phyloP scores from a whole-genome alignment of 1,140 invertebrate species.

The Drosophila truncata region DNA sequence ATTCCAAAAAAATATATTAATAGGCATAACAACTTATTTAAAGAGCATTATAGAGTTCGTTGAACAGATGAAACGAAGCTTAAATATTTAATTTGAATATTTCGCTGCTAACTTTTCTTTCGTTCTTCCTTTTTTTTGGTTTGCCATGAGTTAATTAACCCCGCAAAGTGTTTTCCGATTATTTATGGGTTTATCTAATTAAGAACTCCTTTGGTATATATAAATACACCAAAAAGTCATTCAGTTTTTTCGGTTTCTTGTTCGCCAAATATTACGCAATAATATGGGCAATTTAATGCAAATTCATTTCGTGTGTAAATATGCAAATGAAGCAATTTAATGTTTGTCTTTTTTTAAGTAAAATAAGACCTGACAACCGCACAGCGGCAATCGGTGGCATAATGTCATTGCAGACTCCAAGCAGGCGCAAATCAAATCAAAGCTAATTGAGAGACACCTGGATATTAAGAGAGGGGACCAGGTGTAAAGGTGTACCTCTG shows the following conservation, averaged over 20 bases:
- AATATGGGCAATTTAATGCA: slow-evolving; percentile 41
- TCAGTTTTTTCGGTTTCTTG: slow-evolving; percentile 19
- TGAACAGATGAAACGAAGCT: slow-evolving; percentile 7
- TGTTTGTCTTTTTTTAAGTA: slow-evolving; percentile 18
- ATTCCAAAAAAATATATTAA: background rate
- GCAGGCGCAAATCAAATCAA: slow-evolving; percentile 55
- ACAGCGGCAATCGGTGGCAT: slow-evolving; percentile 31
- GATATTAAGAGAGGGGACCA: background rate
- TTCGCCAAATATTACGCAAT: slow-evolving; percentile 53
- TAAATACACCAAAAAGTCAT: slow-evolving; percentile 39
- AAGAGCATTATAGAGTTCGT: slow-evolving; percentile 36
- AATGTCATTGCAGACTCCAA: slow-evolving; percentile 38
- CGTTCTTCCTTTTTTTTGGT: slow-evolving; percentile 6
- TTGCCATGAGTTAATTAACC: slow-evolving; percentile 34
- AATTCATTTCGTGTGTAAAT: slow-evolving; percentile 55
- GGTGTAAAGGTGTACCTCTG: slow-evolving; percentile 22
- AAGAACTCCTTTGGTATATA: slow-evolving; percentile 31
- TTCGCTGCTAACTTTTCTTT: slow-evolving; percentile 7
- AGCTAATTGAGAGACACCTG: slow-evolving; percentile 36
- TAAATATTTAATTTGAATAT: slow-evolving; percentile 24
- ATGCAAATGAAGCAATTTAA: slow-evolving; percentile 59
- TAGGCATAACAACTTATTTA: background rate
- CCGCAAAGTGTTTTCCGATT: slow-evolving; percentile 46
- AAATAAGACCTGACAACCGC: slow-evolving; percentile 38
- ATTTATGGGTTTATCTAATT: slow-evolving; percentile 51